A percentile compares a stretch with the other conserved stretches of the same genome.
These are phyloP conservation scores for Ceriagrion tenellum DNA, from an alignment of 2,888 invertebrate genomes.

Conservation along the genomic window DNA sequence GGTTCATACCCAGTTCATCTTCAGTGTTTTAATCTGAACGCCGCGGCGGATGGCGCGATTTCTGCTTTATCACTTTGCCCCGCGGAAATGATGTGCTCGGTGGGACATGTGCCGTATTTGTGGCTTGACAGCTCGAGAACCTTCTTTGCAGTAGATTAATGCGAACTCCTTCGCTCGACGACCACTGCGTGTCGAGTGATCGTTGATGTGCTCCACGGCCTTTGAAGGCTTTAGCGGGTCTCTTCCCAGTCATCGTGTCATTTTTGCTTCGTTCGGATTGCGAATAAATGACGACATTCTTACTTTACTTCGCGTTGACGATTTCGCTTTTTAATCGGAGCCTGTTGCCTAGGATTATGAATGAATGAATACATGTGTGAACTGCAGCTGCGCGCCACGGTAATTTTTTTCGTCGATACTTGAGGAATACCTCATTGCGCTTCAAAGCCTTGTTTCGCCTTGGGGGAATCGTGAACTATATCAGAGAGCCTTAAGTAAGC, in stretches of 20 bases:
- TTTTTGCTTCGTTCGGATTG: background rate
- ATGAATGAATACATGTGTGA: background rate
- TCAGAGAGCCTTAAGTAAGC: no score
- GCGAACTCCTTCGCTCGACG: background rate
- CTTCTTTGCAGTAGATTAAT: background rate
- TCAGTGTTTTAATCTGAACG: background rate
- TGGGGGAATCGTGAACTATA: no score
- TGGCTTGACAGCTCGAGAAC: background rate
- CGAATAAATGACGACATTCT: background rate
- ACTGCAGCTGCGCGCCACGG: background rate
- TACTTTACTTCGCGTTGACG: background rate
- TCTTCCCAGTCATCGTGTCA: background rate
- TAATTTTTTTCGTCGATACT: background rate
- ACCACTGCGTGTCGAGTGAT: conserved; percentile 7
- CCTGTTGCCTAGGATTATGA: background rate
- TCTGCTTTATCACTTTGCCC: conserved; percentile 18
- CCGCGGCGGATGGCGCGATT: background rate
- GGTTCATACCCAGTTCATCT: background rate
- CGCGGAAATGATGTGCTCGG: background rate
- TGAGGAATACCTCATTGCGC: no score
- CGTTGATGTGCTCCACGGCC: background rate
- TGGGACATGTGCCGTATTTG: background rate
- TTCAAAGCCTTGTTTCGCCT: no score
- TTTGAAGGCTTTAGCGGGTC: background rate
- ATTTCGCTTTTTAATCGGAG: background rate